Conservation (phyloP, 2,113 vertebrate species). For the Pangasianodon hypophthalmus region DNA sequence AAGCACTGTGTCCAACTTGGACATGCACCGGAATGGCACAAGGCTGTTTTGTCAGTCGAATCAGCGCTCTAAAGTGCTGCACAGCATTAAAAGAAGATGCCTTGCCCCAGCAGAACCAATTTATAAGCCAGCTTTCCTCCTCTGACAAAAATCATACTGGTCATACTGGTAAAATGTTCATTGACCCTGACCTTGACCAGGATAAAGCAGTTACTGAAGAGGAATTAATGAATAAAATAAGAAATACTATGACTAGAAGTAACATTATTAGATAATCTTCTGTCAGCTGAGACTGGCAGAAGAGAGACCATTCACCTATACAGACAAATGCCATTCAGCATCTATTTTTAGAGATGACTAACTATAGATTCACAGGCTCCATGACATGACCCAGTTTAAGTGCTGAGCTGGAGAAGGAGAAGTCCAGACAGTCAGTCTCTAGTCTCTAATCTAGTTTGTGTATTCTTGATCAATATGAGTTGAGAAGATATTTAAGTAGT, state of each 20-base stretch:
- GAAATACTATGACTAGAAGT: not conserved
- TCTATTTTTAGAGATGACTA: constrained; percentile 15
- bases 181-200: not conserved
- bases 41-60: not conserved
- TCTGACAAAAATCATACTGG: not conserved
- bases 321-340: not conserved
- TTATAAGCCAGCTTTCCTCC: not conserved
- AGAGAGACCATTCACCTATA: not conserved
- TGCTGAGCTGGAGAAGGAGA: not conserved
- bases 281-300: not conserved
- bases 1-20: not conserved
- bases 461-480: not conserved
- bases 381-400: constrained; percentile 6
- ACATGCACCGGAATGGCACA: not conserved
- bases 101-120: not conserved
- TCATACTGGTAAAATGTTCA: not conserved
- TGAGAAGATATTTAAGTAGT: not conserved
- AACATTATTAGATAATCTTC: not conserved
- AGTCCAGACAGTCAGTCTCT: not conserved
- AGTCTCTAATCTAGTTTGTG: not conserved
- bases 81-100: not conserved
- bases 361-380: constrained; percentile 6
- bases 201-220: not conserved
- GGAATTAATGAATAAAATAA: not conserved
- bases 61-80: not conserved